These are phyloP conservation scores for Leptura quadrifasciata DNA, from an alignment of 2,888 invertebrate species.

Conservation along the genomic window DNA sequence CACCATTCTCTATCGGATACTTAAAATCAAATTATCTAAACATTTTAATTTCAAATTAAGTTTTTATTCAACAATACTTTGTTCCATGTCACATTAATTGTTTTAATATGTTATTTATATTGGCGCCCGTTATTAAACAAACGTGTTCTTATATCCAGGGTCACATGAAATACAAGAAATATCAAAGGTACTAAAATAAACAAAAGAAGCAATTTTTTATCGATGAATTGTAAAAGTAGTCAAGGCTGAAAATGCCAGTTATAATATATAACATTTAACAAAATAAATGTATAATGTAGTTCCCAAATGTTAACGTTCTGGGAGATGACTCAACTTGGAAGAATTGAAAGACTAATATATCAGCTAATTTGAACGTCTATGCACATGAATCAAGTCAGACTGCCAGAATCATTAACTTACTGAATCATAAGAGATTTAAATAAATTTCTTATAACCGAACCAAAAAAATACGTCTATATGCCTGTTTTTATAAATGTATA, in stretches of 20 bases:
- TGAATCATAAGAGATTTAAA: too few species aligned
- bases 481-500: too few species aligned
- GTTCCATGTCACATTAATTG: background rate
- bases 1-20: background rate
- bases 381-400: too few species aligned
- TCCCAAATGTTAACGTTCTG: background rate
- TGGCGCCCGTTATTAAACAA: conserved; percentile 21
- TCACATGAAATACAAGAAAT: conserved; percentile 6
- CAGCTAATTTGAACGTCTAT: too few species aligned
- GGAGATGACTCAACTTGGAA: background rate
- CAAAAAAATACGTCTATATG: too few species aligned
- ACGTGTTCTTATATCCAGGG: conserved; percentile 25
- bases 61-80: conserved; percentile 10
- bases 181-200: conserved; percentile 11
- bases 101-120: conserved; percentile 6
- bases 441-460: too few species aligned
- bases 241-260: conserved; percentile 11
- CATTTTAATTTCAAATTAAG: conserved; percentile 26
- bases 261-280: background rate
- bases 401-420: too few species aligned
- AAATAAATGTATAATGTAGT: conserved; percentile 1
- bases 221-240: conserved; percentile 10
- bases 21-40: background rate
- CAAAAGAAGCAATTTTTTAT: background rate
- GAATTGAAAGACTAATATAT: too few species aligned